phyloP scores from a whole-genome alignment of 2,113 vertebrate genomes.

The Cryptoleucopteryx plumbea region DNA sequence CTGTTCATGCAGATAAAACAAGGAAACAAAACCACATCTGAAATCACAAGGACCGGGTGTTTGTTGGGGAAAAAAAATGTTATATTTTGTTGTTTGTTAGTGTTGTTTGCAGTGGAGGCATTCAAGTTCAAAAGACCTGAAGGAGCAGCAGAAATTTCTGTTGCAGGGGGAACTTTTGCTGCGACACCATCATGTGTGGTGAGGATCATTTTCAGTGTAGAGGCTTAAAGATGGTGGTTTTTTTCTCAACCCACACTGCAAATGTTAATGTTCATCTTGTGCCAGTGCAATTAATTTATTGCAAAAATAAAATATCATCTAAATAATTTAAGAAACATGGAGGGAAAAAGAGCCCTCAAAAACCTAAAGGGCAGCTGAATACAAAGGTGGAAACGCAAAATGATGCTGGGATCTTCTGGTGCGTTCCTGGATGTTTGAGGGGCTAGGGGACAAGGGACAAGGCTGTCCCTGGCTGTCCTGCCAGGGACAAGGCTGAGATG shows the following conservation, averaged over 20 bases:
- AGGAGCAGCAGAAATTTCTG: not conserved
- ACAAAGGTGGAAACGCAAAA: not conserved
- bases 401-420: not conserved
- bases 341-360: not conserved
- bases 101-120: not conserved
- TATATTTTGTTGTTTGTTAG: not conserved
- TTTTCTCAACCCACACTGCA: not conserved
- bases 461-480: not conserved
- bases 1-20: slow-evolving; percentile 37
- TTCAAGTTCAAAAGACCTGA: not conserved
- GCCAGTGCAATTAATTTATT: not conserved
- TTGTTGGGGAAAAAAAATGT: not conserved
- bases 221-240: not conserved
- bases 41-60: not conserved
- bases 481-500: not conserved
- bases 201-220: not conserved
- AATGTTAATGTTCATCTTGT: not conserved
- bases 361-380: not conserved
- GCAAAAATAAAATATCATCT: not conserved
- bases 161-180: not conserved
- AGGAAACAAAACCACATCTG: slow-evolving; percentile 5
- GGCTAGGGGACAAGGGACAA: too few relatives aligned
- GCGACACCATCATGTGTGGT: not conserved
- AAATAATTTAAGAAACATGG: not conserved
- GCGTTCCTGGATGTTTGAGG: rapidly evolving